These are phyloP conservation scores for Drosophila hawaiiensis DNA, from an alignment of 2,888 invertebrate species.

Conservation along the genomic window DNA sequence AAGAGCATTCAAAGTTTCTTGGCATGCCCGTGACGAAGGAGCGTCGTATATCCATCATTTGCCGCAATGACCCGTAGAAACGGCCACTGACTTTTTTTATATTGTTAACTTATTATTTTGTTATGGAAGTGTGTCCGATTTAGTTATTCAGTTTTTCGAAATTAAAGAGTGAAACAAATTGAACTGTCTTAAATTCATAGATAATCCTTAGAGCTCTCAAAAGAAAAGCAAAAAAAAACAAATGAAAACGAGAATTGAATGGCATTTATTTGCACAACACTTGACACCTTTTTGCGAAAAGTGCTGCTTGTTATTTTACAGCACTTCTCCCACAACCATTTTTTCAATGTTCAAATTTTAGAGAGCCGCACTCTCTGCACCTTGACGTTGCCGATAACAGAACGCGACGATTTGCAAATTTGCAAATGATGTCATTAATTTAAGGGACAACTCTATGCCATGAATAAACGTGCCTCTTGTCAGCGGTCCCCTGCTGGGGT, in stretches of 20 bases:
- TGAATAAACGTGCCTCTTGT: slow-evolving; percentile 8
- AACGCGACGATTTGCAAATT: slow-evolving; percentile 69
- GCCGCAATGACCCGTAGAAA: slow-evolving; percentile 89
- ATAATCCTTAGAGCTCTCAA: not conserved
- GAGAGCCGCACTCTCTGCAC: slow-evolving; percentile 17
- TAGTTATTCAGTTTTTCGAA: not conserved
- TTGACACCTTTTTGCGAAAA: slow-evolving; percentile 43
- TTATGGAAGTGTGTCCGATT: not conserved
- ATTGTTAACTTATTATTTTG: slow-evolving; percentile 14
- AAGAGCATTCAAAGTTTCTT: slow-evolving; percentile 89
- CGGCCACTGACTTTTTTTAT: not conserved
- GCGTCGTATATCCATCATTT: slow-evolving; percentile 93
- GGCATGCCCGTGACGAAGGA: slow-evolving; percentile 87
- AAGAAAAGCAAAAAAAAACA: slow-evolving; percentile 33
- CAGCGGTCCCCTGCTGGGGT: slow-evolving; percentile 6
- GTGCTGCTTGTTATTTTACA: slow-evolving; percentile 40
- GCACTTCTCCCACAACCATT: slow-evolving; percentile 18
- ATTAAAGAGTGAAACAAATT: slow-evolving; percentile 7
- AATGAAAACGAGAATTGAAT: slow-evolving; percentile 22
- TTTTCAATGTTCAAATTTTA: slow-evolving; percentile 40
- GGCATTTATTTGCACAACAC: slow-evolving; percentile 31
- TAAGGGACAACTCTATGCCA: slow-evolving; percentile 14
- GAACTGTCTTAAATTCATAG: not conserved
- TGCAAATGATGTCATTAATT: slow-evolving; percentile 65
- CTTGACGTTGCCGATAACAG: slow-evolving; percentile 46